A percentile compares a stretch with the other conserved stretches of the same genome.
Evolutionary conservation across 2,113 vertebrate species (phyloP).

Genomic region (Aegithalos caudatus): DNA sequence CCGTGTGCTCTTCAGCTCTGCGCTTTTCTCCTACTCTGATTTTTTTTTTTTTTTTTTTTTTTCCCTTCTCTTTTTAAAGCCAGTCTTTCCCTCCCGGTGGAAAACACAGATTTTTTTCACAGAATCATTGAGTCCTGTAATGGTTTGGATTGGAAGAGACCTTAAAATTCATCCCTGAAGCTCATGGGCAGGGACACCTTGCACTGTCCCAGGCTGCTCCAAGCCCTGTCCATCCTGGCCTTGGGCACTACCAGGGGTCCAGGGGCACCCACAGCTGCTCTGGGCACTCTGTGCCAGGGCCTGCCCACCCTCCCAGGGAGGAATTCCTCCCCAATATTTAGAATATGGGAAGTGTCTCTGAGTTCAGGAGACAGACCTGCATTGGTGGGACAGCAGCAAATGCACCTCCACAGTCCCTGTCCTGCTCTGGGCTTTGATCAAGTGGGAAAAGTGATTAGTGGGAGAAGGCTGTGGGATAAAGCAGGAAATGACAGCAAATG

Average conservation of each 20-base stretch:
- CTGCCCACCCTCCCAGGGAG: neutral
- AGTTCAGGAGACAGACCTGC: neutral
- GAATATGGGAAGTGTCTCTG: neutral
- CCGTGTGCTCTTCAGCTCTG: fast-evolving
- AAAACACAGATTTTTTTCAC: neutral
- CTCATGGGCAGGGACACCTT: neutral
- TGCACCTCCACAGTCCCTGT: neutral
- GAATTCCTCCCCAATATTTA: neutral
- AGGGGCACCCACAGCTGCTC: neutral
- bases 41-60: too few species aligned
- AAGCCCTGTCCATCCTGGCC: too few species aligned
- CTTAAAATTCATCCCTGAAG: neutral
- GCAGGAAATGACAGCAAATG: neutral
- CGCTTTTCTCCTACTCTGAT: neutral
- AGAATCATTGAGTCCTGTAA: neutral
- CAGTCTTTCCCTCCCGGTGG: neutral
- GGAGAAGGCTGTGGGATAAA: neutral
- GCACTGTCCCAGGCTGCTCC: fast-evolving
- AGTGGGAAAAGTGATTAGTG: neutral
- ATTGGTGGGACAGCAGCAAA: neutral
- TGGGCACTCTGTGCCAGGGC: neutral
- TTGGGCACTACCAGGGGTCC: too few species aligned
- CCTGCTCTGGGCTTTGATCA: neutral
- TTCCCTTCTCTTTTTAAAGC: neutral
- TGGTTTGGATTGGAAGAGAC: neutral